Evolutionary conservation across 2,113 vertebrate species (phyloP).

Genomic region (Salvelinus namaycush): DNA sequence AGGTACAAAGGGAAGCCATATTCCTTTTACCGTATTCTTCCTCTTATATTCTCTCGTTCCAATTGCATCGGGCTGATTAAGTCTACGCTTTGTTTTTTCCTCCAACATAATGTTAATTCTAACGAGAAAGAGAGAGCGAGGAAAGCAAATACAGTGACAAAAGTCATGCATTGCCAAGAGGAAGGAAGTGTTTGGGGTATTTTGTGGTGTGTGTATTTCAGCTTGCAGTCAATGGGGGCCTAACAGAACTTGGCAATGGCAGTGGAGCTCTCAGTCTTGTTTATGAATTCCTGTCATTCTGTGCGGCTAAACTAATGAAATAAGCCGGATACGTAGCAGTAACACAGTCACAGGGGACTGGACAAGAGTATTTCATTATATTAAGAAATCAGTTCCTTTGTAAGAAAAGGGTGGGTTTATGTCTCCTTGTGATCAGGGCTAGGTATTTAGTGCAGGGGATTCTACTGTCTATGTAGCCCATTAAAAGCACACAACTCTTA

Average conservation of each 20-base stretch:
- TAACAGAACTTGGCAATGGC: slow-evolving; percentile 29
- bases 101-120: slow-evolving; percentile 27
- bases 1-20: slow-evolving; percentile 43
- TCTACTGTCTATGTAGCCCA: neutral
- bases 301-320: slow-evolving; percentile 22
- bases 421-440: slow-evolving; percentile 18
- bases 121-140: slow-evolving; percentile 14
- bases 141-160: slow-evolving; percentile 29
- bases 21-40: slow-evolving; percentile 24
- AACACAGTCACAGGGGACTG: slow-evolving; percentile 6
- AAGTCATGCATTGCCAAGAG: slow-evolving; percentile 7
- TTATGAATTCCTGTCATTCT: slow-evolving; percentile 49
- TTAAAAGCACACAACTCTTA: slow-evolving; percentile 55
- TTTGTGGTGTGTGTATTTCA: slow-evolving; percentile 31
- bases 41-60: slow-evolving; percentile 27
- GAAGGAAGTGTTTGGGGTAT: slow-evolving; percentile 26
- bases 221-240: slow-evolving; percentile 31
- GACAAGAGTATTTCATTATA: slow-evolving; percentile 5
- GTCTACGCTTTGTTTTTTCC: slow-evolving; percentile 48
- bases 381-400: slow-evolving; percentile 38
- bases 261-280: slow-evolving; percentile 25
- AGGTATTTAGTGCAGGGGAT: slow-evolving; percentile 25
- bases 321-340: slow-evolving; percentile 21
- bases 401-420: slow-evolving; percentile 16
- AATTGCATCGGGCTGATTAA: slow-evolving; percentile 56